Evolutionary conservation across 2,113 vertebrate species (phyloP).

Genomic region (Silurus meridionalis): DNA sequence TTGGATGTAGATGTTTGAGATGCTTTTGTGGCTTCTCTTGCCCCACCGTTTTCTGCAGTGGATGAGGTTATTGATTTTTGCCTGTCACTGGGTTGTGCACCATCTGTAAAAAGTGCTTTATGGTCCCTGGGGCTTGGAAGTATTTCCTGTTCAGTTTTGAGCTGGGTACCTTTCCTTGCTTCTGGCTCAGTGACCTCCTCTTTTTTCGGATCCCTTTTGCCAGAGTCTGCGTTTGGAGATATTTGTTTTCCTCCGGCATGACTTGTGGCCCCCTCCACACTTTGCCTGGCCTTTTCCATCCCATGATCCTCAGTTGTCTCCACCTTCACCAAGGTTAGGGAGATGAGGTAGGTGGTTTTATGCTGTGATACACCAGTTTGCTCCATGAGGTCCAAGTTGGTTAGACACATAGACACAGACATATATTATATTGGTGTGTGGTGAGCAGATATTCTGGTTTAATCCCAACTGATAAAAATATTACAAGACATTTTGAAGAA

Average conservation of each 20-base stretch:
- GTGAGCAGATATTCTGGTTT: conserved; percentile 41
- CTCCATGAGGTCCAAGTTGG: conserved; percentile 78
- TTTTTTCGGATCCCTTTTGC: conserved; percentile 23
- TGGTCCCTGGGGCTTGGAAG: conserved; percentile 54
- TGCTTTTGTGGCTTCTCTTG: conserved; percentile 47
- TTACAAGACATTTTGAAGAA: conserved; percentile 26
- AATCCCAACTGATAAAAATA: conserved; percentile 19
- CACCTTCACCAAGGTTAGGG: conserved; percentile 92
- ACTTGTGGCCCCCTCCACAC: conserved; percentile 31
- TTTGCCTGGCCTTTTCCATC: conserved; percentile 61
- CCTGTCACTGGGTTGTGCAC: conserved; percentile 42
- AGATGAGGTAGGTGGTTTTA: conserved; percentile 94
- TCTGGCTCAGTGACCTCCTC: conserved; percentile 41
- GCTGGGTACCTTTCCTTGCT: conserved; percentile 53
- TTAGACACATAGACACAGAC: conserved; percentile 60
- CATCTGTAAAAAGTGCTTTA: conserved; percentile 42
- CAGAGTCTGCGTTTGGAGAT: conserved; percentile 4
- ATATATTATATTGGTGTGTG: conserved; percentile 33
- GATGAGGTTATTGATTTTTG: conserved; percentile 61
- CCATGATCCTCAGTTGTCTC: conserved; percentile 79
- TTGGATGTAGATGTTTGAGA: conserved; percentile 34
- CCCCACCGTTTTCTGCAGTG: conserved; percentile 53
- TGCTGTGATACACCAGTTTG: conserved; percentile 83
- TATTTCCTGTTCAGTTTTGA: conserved; percentile 52
- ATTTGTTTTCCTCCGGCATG: conserved; percentile 11